Evolutionary conservation across 2,888 invertebrate genomes (phyloP), one percentile per base, ranked within the genome.

Genomic region (Empis stercorea): DNA sequence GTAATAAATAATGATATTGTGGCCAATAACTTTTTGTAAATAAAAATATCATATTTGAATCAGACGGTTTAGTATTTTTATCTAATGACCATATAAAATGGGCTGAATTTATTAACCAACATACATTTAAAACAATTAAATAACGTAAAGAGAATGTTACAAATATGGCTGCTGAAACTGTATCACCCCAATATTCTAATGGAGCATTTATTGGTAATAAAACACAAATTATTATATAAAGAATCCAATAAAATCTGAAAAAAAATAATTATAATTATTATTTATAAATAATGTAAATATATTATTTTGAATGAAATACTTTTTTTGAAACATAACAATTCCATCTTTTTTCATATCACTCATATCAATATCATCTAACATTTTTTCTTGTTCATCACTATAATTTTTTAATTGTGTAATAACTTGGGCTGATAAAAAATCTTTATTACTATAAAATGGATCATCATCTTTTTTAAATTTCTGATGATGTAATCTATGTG

Each of bases 351-450:
- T 80, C 13, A 94, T 66, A 61, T 94, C 93, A 0, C 78, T 76
- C 76, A 89, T 79, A 56, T 92, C 87, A 37, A 94, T 74, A 10
- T 76, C 68, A 20, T 75, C 71, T 47, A 80, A 76, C 34, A 83
- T 69, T 44, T 76, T 70, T 55, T 81, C 76, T 52, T 81, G 77
- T 51, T 83, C 70, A 0, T 76, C 73, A 46, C 80, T 84, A 41
- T 80, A 76, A 40, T 77, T 75, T 45, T 76, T 64, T 23, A 87
- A 61, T 46, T 87, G 78, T 47, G 86, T 80, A 32, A 81, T 66
- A 15, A 92, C 70, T 58, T 95, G 93, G 2, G 91, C 78, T 62
- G 84, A 83, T 51, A 84, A 64, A 62, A 94, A 89, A 6, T 93
- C 91, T 55, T 78, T 79, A 3, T 75, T 78, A 58, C 82, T 79